Percentiles rank a stretch among this genome's conserved stretches.
Evolutionary conservation across 2,888 invertebrate genomes (phyloP).

Genomic region (Tenthredo livida): DNA sequence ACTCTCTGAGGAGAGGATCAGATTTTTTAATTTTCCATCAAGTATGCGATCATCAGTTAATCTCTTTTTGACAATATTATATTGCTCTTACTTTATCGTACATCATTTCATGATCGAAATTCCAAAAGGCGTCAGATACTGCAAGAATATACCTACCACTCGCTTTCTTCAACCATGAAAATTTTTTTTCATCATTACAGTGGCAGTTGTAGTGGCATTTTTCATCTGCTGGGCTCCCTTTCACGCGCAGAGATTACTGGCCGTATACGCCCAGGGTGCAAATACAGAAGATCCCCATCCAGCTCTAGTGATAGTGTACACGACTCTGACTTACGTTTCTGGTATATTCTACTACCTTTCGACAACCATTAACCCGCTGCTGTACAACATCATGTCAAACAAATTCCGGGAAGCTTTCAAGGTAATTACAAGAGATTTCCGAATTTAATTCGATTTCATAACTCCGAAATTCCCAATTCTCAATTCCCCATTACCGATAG

Average conservation of each 20-base stretch:
- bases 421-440: conserved; percentile 75
- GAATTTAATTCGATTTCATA: background rate
- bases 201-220: conserved; percentile 91
- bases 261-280: conserved; percentile 85
- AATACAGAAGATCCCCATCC: conserved; percentile 78
- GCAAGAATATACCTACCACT: too few relatives aligned
- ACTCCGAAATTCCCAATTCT: background rate
- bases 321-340: conserved; percentile 82
- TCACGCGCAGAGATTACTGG: conserved; percentile 93
- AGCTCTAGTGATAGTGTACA: conserved; percentile 78
- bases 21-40: background rate
- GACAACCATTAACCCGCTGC: conserved; percentile 85
- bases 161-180: background rate
- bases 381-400: conserved; percentile 87
- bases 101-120: too few relatives aligned
- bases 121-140: background rate
- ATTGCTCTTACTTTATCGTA: too few relatives aligned
- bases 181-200: conserved; percentile 76
- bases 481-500: background rate
- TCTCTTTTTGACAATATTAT: too few relatives aligned
- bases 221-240: conserved; percentile 96
- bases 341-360: conserved; percentile 85
- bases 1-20: background rate
- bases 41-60: too few relatives aligned
- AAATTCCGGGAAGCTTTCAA: conserved; percentile 86